Percentiles rank a stretch among this genome's conserved stretches.
Evolutionary conservation across 2,797 vertebrate species (phyloP).

Genomic region (Prionace glauca): DNA sequence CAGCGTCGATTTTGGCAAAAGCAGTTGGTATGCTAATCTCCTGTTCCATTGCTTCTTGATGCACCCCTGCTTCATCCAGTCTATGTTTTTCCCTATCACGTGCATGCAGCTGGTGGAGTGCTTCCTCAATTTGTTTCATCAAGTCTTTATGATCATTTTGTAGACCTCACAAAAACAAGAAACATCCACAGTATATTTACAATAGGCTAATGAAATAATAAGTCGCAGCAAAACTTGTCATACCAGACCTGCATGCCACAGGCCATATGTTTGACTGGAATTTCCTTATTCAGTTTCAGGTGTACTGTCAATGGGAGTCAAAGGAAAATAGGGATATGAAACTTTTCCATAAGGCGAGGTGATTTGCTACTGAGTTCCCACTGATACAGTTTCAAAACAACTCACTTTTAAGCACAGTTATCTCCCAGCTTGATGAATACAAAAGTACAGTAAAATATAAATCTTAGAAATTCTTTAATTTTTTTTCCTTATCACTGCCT

Average conservation of each 20-base stretch:
- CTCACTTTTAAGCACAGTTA: background rate
- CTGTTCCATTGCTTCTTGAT: conserved; percentile 56
- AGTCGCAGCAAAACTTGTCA: background rate
- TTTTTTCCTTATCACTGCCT: background rate
- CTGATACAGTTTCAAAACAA: background rate
- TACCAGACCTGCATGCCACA: background rate
- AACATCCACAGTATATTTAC: background rate
- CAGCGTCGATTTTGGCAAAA: conserved; percentile 75
- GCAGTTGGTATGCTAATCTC: conserved; percentile 52
- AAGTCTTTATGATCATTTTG: conserved; percentile 92
- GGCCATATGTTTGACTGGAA: background rate
- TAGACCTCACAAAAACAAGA: conserved; percentile 60
- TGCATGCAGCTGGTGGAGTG: conserved; percentile 81
- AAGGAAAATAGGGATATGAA: background rate
- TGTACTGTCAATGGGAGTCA: background rate
- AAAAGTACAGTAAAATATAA: background rate
- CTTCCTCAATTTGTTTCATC: conserved; percentile 87
- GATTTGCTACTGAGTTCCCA: background rate
- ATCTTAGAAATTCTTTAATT: background rate
- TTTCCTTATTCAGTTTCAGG: background rate
- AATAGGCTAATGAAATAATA: background rate
- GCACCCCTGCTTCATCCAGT: conserved; percentile 62
- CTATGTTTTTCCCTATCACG: conserved; percentile 73
- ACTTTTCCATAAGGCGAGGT: background rate
- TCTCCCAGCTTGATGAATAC: background rate